Evolutionary conservation across 2,797 vertebrate genomes (phyloP), one percentile per base, ranked within the genome.

Genomic region (Aphelocoma californica): DNA sequence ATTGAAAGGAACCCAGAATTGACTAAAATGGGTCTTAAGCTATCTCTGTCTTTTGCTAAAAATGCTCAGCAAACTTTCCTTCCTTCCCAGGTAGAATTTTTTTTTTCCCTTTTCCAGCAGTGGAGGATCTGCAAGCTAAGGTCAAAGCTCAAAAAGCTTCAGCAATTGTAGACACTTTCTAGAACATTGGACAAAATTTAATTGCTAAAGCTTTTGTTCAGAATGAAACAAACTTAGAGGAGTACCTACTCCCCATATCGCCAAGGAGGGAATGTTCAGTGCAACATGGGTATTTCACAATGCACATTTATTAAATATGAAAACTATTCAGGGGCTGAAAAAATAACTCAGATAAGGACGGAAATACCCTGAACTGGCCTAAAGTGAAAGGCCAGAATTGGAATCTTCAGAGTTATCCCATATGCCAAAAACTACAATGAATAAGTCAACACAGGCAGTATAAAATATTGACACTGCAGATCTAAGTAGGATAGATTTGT

Each of bases 401-500:
- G 80, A 96, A 88, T 90, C 53, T 87, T 91, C 21, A 42, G 42
- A 77, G 29, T 54, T 85, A 66, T 65, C 28, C 57, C 48, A 42
- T 57, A 65, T 65, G 88, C 90, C 96, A 95, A 97, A 87, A 84
- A 6, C 2, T 51, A 94, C 92, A 95, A 61, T 8, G 56, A 94
- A 3, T 84, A 95, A 88, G 83, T 89, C 92, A 87, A 94, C 84
- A 77, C 2, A 90, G 53, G 74, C 86, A 77, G 38, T 50, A 65
- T 53, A 91, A 95, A 94, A 92, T 89, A 95, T 87, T 94, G 94
- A 96, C 88, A 71, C 18, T 67, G 32, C 67, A 80, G 81, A 26
- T 77, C 56, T 85, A 95, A 93, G 83, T 54, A 94, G 93, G 67
- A 95, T 89, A 95, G 84, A 92, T 91, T 92, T 92, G 88, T 95